A percentile compares a stretch with the other conserved stretches of the same genome.
phyloP scores from a whole-genome alignment of 1,140 invertebrate species.

The Calycopis cecrops region DNA sequence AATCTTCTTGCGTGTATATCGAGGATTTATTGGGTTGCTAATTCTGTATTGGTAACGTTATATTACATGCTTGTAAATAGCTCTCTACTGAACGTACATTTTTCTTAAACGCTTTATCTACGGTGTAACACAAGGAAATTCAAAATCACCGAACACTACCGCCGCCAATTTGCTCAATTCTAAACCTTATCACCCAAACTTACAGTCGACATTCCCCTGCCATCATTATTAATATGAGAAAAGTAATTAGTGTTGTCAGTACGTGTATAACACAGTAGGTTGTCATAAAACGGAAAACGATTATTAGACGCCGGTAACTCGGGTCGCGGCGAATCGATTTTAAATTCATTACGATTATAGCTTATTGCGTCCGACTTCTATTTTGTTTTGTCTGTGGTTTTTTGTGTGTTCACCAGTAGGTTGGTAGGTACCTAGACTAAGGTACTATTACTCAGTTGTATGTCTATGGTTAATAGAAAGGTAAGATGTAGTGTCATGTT shows the following conservation, averaged over 20 bases:
- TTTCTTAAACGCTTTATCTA: not conserved
- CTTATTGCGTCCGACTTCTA: conserved; percentile 9
- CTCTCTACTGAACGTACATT: too few relatives aligned
- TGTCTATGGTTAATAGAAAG: too few relatives aligned
- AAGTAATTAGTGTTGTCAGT: conserved; percentile 29
- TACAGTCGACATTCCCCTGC: conserved; percentile 8
- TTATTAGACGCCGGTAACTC: conserved; percentile 21
- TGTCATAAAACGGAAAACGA: conserved; percentile 26
- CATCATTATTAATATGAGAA: conserved; percentile 13
- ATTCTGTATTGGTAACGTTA: too few relatives aligned
- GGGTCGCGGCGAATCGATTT: conserved; percentile 32
- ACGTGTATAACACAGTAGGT: conserved; percentile 24
- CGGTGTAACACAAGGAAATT: conserved; percentile 17
- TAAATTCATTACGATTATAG: conserved; percentile 25
- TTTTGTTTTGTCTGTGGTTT: not conserved
- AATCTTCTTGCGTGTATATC: too few relatives aligned
- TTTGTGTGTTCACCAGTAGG: too few relatives aligned
- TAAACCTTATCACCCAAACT: not conserved
- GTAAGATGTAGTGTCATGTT: too few relatives aligned
- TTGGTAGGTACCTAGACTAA: too few relatives aligned
- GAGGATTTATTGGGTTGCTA: too few relatives aligned
- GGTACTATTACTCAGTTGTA: too few relatives aligned
- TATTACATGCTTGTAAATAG: too few relatives aligned
- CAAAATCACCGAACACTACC: conserved; percentile 1
- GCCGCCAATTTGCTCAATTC: not conserved